These are phyloP conservation scores for Oscheius sp. DNA, from an alignment of 2,888 invertebrate genomes.

Conservation along the genomic window DNA sequence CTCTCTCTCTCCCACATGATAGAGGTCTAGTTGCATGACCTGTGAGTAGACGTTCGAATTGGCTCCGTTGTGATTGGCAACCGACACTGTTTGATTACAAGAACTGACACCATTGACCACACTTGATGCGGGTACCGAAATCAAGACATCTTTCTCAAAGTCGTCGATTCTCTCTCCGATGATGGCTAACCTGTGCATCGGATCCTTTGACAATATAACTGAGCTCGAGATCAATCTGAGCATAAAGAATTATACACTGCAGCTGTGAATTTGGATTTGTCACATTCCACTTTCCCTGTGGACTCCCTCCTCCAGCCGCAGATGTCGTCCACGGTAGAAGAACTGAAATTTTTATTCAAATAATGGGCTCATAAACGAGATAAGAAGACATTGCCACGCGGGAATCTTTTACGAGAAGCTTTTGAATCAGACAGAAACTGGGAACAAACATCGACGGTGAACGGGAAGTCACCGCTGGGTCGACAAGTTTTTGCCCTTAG, in stretches of 20 bases:
- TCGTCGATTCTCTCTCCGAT: neutral
- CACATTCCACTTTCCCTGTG: constrained; percentile 33
- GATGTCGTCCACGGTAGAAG: neutral
- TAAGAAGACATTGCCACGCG: constrained; percentile 19
- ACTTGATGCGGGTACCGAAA: constrained; percentile 2
- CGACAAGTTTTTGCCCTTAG: too few relatives aligned
- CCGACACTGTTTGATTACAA: neutral
- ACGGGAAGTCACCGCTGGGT: too few relatives aligned
- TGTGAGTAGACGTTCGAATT: neutral
- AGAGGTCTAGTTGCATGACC: constrained; percentile 18
- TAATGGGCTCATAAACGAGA: constrained; percentile 21
- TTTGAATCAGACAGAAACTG: too few relatives aligned
- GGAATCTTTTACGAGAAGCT: neutral
- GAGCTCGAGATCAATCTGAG: constrained; percentile 49
- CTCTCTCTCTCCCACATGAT: constrained; percentile 18
- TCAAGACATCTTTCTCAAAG: constrained; percentile 21
- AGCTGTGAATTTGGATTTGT: constrained; percentile 23
- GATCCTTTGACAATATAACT: constrained; percentile 39
- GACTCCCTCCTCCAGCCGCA: constrained; percentile 15
- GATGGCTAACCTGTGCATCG: constrained; percentile 13
- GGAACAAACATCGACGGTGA: too few relatives aligned
- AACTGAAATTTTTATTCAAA: constrained; percentile 10
- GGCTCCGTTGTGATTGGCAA: neutral
- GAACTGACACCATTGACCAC: neutral
- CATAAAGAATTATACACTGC: constrained; percentile 45